Base-by-base conservation (phyloP, 1,140 invertebrate species). In the Ridgeia piscesae region DNA sequence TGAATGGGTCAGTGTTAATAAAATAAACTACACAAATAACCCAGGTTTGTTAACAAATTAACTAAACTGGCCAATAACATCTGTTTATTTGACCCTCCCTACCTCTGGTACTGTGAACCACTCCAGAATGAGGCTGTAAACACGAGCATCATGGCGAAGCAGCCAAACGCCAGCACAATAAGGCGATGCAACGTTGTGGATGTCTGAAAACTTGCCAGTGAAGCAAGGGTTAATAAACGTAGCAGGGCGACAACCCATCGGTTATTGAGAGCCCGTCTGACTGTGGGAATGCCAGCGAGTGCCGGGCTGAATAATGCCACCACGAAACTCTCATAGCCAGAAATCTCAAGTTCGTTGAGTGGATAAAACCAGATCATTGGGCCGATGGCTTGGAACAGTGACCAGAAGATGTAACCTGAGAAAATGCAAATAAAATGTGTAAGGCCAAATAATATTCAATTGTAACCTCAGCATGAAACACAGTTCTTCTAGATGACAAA, bases 351-450 rank as follows among this genome's bases (percentile, higher is more conserved):
- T 93, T 96, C 95, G 94, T 96, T 96, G 14, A 96, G 93, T 33
- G 96, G 96, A 93, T 95, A 96, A 92, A 96, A 96, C 96, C 96
- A 96, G 89, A 96, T 96, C 95, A 96, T 95, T 6, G 95, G 95
- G n/a, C 93, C 94, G 34, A 96, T 92, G 9, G 94, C 96, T 94
- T 95, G 95, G 91, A 96, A 96, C 33, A 96, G 92, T 89, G 93
- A 95, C 96, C 96, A 96, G 92, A 96, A 96, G 33, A 95, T 93
- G 94, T 94, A 96, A 77, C 95, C 95, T 96, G 93, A 89, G 95
- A 94, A 89, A 89, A 92, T 93, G 92, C 93, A 92, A 77, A 21
- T n/a, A 27, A 77, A 77, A 77, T 77, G 27, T 77, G 58, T 77
- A 0, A 77, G 27, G 11, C 42, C 42, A 42, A 11, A 42, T 6